Evolutionary conservation across 2,113 vertebrate species (phyloP), one percentile per base, ranked within the genome.

Genomic region (Cyanoliseus patagonus): DNA sequence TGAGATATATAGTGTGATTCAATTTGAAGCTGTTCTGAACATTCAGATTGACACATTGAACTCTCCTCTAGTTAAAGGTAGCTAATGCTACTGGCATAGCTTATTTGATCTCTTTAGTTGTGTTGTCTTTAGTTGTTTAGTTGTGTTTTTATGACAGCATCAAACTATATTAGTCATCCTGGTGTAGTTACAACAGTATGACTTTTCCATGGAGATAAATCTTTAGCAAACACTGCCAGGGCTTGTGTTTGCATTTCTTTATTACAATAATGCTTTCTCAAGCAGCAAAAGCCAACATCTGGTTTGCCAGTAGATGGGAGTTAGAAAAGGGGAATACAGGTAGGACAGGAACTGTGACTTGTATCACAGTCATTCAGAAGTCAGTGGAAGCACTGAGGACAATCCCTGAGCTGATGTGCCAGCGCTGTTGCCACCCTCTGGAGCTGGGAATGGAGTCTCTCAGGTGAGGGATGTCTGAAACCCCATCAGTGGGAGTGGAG

Each of bases 361-460:
- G 64, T 13, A 10, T 35, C n/a, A 7, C 37, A 62, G 44, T 17
- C 30, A 17, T 17, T 63, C 31, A 20, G 86, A 28, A 39, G 64
- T 5, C 37, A 9, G 33, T 3, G 37, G 46, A 53, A 68, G 61
- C 57, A 15, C 57, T 11, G 67, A 18, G 85, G n/a, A 11, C 37
- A 35, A 13, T 6, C 24, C 44, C 53, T 39, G 66, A 47, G 61
- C 47, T 31, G 19, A 4, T 69, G 66, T 41, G 44, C 67, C 51
- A 28, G 9, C 0, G 3, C 59, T 31, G 31, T 1, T 31, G 0
- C 6, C 7, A 6, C 31, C 31, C 49, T 13, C 20, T 23, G 79
- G 59, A 61, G 4, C 67, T 52, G 68, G 49, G 59, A 49, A 13
- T 1, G 41, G 20, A 64, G 19, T 3, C 51, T 42, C 35, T 28